phyloP scores from a whole-genome alignment of 2,797 vertebrate species.

The Notolabrus celidotus region DNA sequence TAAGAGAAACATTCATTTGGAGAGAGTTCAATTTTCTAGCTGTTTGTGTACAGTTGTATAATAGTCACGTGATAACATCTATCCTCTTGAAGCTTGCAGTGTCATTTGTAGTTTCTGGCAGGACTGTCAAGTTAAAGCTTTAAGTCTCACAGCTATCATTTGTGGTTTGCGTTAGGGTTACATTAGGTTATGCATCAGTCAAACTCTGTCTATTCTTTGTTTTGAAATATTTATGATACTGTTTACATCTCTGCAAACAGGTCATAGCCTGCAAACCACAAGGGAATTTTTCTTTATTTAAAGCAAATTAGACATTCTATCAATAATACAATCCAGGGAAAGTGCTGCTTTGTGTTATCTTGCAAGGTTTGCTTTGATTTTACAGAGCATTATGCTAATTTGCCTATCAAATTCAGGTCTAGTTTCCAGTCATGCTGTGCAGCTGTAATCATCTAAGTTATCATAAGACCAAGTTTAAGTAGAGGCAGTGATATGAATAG shows the following conservation, averaged over 20 bases:
- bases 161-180: background rate
- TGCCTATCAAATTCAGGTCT: constrained; percentile 12
- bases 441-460: constrained; percentile 16
- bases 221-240: constrained; percentile 34
- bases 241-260: background rate
- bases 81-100: background rate
- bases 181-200: constrained; percentile 10
- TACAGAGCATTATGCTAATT: constrained; percentile 8
- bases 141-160: constrained; percentile 4
- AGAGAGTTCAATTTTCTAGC: constrained; percentile 27
- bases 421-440: constrained; percentile 9
- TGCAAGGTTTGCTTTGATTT: constrained; percentile 18
- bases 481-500: background rate
- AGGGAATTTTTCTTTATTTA: background rate
- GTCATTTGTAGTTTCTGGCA: constrained; percentile 1
- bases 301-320: background rate
- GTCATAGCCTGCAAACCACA: constrained; percentile 13
- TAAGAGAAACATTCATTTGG: constrained; percentile 39
- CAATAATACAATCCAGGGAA: constrained; percentile 5
- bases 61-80: constrained; percentile 5
- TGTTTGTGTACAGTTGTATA: constrained; percentile 9
- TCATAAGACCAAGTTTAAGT: constrained; percentile 18
- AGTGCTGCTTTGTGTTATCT: background rate
- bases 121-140: background rate
- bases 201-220: constrained; percentile 18